Base-by-base conservation (phyloP, 2,113 vertebrate genomes). In the Eurystomus gularis region DNA sequence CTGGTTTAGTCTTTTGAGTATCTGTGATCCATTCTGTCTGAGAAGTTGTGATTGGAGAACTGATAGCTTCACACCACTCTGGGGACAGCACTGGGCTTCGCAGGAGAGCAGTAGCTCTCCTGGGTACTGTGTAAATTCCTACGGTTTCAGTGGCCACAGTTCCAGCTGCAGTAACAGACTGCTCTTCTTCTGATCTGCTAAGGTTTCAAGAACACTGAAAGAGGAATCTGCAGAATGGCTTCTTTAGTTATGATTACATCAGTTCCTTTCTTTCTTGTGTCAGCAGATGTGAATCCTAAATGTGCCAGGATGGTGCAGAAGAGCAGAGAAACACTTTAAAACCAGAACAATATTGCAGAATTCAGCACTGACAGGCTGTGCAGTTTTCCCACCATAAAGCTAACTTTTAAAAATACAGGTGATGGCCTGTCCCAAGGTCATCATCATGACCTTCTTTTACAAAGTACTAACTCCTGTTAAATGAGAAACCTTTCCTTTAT, bases 201-300 rank as follows among this genome's bases (percentile, higher is more conserved):
- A 68, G 18, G 29, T 68, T 96, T 93, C 77, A 51, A 82, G 60
- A 88, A 87, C 0, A 8, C 69, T 86, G 52, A 73, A 81, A 93
- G 88, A 92, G 24, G 37, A 92, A 21, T 37, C 85, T 81, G 88
- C 82, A 83, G 83, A 77, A 86, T 75, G 82, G 77, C 48, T 96
- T 75, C 82, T 55, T 86, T 57, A 86, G 54, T 64, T 81, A 70
- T 69, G 94, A 93, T 94, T 69, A 79, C 69, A 96, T 91, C 94
- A 93, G 69, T 72, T 92, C 86, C 88, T 52, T 55, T 79, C 92
- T 91, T 78, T 71, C 83, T 72, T 84, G 77, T 82, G 80, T 68
- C 71, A 93, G 95, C 90, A 96, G 88, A 93, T 90, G 88, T 46
- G 91, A 93, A 95, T 86, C 77, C 91, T 93, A 35, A 95, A 86